These are phyloP conservation scores for Equus quagga DNA, from an alignment of 2,113 vertebrate species.

Conservation along the genomic window DNA sequence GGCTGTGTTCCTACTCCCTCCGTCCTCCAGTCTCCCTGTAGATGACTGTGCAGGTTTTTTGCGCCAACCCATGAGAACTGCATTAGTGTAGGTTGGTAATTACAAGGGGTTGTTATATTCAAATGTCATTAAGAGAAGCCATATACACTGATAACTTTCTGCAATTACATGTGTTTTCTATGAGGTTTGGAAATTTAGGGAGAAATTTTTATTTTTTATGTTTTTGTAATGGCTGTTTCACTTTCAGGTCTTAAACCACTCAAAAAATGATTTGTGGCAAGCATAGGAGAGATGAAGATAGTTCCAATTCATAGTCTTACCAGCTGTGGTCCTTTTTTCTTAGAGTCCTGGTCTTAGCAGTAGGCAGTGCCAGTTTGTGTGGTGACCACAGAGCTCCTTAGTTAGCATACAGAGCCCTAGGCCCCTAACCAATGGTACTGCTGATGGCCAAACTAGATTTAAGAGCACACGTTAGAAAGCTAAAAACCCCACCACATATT, in stretches of 20 bases:
- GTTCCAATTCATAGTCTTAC: background rate
- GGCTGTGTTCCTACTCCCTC: conserved; percentile 73
- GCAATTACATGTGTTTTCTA: conserved; percentile 40
- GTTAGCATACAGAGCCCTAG: background rate
- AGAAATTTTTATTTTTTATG: background rate
- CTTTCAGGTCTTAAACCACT: conserved; percentile 18
- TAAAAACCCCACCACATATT: background rate
- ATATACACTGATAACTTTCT: conserved; percentile 72
- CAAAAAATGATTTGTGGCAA: background rate
- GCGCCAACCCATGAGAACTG: conserved; percentile 66
- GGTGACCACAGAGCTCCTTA: background rate
- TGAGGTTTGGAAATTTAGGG: conserved; percentile 31
- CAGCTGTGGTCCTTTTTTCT: background rate
- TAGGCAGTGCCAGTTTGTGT: background rate
- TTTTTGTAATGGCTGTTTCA: background rate
- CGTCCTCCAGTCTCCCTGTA: conserved; percentile 75
- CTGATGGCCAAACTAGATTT: background rate
- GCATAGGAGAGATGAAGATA: background rate
- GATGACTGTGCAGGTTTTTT: conserved; percentile 82
- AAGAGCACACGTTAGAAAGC: background rate
- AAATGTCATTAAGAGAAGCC: conserved; percentile 81
- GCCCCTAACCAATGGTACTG: background rate
- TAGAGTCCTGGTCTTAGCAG: background rate
- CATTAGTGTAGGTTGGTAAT: conserved; percentile 84
- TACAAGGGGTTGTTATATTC: conserved; percentile 80